Evolutionary conservation across 2,888 invertebrate genomes (phyloP), one percentile per base, ranked within the genome.

Genomic region (Luperina testacea): DNA sequence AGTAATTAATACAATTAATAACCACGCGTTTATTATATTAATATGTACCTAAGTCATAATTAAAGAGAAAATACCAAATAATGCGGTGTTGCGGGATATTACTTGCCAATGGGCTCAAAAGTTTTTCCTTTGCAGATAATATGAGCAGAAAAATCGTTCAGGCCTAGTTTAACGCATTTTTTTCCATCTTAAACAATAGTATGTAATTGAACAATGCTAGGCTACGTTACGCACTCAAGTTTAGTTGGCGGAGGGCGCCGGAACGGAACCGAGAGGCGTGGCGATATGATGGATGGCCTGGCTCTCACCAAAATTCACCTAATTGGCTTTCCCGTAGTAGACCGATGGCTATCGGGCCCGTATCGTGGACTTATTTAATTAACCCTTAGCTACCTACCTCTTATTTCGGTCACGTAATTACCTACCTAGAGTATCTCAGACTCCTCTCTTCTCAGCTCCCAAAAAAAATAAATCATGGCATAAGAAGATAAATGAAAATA

Each of bases 241-340:
- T 86, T 88, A 88, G 90, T 90, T 81, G 88, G 83, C 80, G 83
- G 89, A 89, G 87, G 87, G 90, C 92, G 92, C 89, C 91, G 90
- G 88, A 90, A 91, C 90, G 93, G 93, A 94, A 94, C 94, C 78
- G 78, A 84, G 90, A 93, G 95, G 95, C 95, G 96, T 94, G 93
- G 94, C 92, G 76, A 88, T 83, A 92, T 96, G 95, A 96, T 95
- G 94, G 95, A 96, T 95, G 95, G 91, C 90, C 89, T 90, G 90
- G 90, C 91, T 93, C 94, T 92, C 92, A 94, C 94, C 94, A 95
- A 96, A 96, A 96, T 86, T 94, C 92, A 92, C 92, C 93, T 95
- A 96, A 95, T 95, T 95, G 95, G 95, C 94, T 95, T 95, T 94
- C 93, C 92, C 93, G 93, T 94, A 93, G 92, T 90, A 91, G 81